Evolutionary conservation across 2,888 invertebrate species (phyloP), one percentile per base, ranked within the genome.

Genomic region (Trypoxylon attenuatum): DNA sequence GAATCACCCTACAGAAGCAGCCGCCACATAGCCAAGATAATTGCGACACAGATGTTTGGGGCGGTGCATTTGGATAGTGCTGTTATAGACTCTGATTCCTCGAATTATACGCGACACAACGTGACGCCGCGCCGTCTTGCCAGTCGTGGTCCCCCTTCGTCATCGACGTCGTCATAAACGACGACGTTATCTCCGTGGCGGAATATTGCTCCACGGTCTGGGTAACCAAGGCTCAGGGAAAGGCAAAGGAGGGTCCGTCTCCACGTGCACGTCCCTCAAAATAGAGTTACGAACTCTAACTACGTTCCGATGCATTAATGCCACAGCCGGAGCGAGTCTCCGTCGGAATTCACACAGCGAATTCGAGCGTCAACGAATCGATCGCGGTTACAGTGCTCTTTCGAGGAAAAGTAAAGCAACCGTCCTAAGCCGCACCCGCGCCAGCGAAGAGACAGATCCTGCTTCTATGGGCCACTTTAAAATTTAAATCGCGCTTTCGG

Each of bases 261-360:
- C 68, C 67, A 54, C 67, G 78, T 70, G 69, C 76, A 76, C 72
- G 73, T 78, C 77, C 80, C 79, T 75, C 74, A 72, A 82, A 84
- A 84, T 84, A 73, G 81, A 84, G 82, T 84, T 83, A 84, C 80
- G 71, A 82, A 81, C 82, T 84, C 82, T 84, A 84, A 84, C 83
- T 83, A 83, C 77, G 79, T 84, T 84, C 80, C 77, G 77, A 71
- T 82, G 79, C 79, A 81, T 82, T 81, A 79, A 77, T 78, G 78
- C 70, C 70, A 67, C 68, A 67, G 71, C 66, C 72, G 68, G 59
- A 62, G 55, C 54, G 56, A 22, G 61, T 61, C 70, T 67, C 69
- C 61, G 66, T 69, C 65, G 70, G 72, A 71, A 70, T 74, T 70
- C 72, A 71, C 66, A 61, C 58, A 51, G 59, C 46, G 60, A 58